Evolutionary conservation across 2,113 vertebrate species (phyloP).

Genomic region (Dicerorhinus sumatrensis): DNA sequence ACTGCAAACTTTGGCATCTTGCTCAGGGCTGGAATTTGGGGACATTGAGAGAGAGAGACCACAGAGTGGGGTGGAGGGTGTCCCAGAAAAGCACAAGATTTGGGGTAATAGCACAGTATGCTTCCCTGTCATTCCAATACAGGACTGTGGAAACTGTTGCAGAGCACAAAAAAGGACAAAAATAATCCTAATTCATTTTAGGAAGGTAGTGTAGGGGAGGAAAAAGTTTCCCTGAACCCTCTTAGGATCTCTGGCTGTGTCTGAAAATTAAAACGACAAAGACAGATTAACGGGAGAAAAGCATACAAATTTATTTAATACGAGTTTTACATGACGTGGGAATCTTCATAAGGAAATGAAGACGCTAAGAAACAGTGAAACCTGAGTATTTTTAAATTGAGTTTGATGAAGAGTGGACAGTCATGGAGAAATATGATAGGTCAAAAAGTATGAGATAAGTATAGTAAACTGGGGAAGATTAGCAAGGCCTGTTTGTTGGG

Average conservation of each 20-base stretch:
- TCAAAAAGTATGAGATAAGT: not conserved
- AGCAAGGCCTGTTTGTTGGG: not conserved
- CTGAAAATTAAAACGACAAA: not conserved
- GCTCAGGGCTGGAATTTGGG: not conserved
- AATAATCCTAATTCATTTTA: not conserved
- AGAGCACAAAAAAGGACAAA: not conserved
- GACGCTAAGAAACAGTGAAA: not conserved
- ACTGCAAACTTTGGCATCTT: not conserved
- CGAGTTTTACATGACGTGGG: not conserved
- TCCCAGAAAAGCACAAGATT: not conserved
- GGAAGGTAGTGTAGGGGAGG: not conserved
- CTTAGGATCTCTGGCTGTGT: not conserved
- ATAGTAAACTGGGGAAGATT: not conserved
- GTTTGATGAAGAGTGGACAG: no score
- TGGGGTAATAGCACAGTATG: not conserved
- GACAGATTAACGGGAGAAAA: not conserved
- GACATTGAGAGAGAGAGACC: not conserved
- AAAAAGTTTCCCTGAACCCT: not conserved
- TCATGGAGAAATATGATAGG: not conserved
- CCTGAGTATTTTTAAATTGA: not conserved
- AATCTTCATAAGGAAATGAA: not conserved
- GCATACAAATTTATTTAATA: not conserved
- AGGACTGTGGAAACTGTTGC: not conserved
- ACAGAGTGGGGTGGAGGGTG: not conserved
- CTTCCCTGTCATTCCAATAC: not conserved